Evolutionary conservation across 53 echinoderm and acorn worm species (phyloP), one percentile per base, ranked within the genome.

Genomic region (Henricia sp.): DNA sequence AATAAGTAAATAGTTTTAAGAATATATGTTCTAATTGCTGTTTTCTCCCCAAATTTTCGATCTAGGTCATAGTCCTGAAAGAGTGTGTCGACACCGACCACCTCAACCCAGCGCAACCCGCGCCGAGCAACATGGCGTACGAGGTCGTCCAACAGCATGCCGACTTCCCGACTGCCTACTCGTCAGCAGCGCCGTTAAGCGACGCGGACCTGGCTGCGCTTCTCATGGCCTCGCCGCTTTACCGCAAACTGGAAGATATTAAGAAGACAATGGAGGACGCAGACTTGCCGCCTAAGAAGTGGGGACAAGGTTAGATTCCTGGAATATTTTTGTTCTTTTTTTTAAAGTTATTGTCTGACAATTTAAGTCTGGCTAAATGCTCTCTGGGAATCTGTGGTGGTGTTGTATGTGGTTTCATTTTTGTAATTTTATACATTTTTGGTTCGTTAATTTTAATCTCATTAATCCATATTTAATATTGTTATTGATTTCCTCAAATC

Each of bases 161-260:
- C 6, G 74, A 68, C 24, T 90, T 96, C 92, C 97, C 96, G 1
- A 24, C 87, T 0, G 88, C 72, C 26, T 96, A 86, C 66, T 68
- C 84, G 40, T 87, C 90, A 69, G 94, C 88, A 10, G 97, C 97
- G 41, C 90, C 97, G 19, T 90, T 96, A 44, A 96, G 92, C 77
- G 97, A 96, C 77, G 82, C 63, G 0, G 97, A 96, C 70, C 53
- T 96, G 41, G 92, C 97, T 29, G 88, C 90, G 14, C 90, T 96
- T 14, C 88, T 96, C 41, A 96, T 96, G 97, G 92, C 92, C 1
- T 96, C 97, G 1, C 97, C 97, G 0, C 90, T 96, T 82, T 96
- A 96, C 51, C 87, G 86, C 54, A 96, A 96, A 51, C 88, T 96
- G 69, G 94, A 68, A 5, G 97, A 96, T 54, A 92, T 96, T 32